A percentile compares a stretch with the other conserved stretches of the same genome.
Conservation (phyloP, 1,140 invertebrate genomes). For the Metopolophium dirhodum region DNA sequence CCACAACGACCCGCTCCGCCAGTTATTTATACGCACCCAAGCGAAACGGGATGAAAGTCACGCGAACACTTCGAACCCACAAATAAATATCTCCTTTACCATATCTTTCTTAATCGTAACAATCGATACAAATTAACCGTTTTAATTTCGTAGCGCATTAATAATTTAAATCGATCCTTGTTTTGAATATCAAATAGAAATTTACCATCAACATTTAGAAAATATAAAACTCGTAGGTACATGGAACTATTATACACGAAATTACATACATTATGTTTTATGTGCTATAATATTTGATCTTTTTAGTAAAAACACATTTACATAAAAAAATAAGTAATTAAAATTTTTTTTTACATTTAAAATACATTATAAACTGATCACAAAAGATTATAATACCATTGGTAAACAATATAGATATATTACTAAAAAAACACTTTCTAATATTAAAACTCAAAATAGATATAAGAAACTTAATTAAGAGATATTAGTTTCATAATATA, state of each 20-base stretch:
- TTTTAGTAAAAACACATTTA: too few relatives aligned
- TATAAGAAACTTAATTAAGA: neutral
- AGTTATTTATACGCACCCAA: conserved; percentile 24
- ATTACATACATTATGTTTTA: too few relatives aligned
- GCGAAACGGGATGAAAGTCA: neutral
- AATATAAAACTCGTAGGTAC: too few relatives aligned
- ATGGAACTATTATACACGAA: too few relatives aligned
- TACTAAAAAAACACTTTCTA: neutral
- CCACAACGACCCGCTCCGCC: neutral
- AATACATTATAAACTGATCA: too few relatives aligned
- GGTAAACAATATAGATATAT: neutral
- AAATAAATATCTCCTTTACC: neutral
- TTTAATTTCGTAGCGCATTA: neutral
- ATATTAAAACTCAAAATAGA: neutral
- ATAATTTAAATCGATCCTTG: too few relatives aligned
- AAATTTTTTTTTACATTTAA: too few relatives aligned
- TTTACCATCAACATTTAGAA: too few relatives aligned
- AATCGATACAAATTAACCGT: neutral
- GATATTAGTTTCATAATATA: neutral
- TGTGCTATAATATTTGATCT: too few relatives aligned
- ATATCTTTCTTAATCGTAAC: neutral
- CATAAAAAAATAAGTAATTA: too few relatives aligned
- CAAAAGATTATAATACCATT: neutral
- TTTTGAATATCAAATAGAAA: too few relatives aligned
- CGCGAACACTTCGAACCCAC: neutral